Evolutionary conservation across 2,888 invertebrate genomes (phyloP).

Genomic region (Therioaphis trifolii): DNA sequence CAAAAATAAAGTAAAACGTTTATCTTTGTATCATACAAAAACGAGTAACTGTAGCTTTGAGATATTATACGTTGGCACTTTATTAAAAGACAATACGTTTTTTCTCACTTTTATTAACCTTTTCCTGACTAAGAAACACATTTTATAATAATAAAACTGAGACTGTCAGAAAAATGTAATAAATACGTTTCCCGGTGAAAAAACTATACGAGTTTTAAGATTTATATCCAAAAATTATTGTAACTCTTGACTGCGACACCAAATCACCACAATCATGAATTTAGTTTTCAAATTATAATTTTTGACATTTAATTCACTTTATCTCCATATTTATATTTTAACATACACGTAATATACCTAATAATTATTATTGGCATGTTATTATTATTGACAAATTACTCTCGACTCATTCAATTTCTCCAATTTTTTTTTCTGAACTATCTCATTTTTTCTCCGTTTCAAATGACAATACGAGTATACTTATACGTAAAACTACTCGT

Average conservation of each 20-base stretch:
- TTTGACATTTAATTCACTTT: constrained; percentile 9
- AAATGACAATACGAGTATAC: constrained; percentile 1
- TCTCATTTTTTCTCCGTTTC: neutral
- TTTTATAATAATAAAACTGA: constrained; percentile 51
- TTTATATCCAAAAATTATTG: constrained; percentile 5
- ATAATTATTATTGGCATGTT: too few species aligned
- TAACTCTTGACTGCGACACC: neutral
- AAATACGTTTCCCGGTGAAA: constrained; percentile 15
- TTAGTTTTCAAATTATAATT: neutral
- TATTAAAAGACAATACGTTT: constrained; percentile 49
- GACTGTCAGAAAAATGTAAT: constrained; percentile 47
- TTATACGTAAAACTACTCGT: neutral
- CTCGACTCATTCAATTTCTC: neutral
- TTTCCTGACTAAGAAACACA: constrained; percentile 51
- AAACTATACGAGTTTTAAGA: neutral
- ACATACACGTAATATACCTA: neutral
- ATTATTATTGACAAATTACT: neutral
- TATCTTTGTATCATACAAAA: constrained; percentile 25
- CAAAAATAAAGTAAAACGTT: constrained; percentile 36
- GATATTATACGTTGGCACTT: constrained; percentile 39
- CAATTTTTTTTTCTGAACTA: neutral
- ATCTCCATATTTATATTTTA: neutral
- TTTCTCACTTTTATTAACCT: constrained; percentile 44
- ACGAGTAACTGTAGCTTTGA: neutral
- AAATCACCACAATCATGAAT: constrained; percentile 7